phyloP scores from a whole-genome alignment of 2,113 vertebrate genomes.

The Astur gentilis region DNA sequence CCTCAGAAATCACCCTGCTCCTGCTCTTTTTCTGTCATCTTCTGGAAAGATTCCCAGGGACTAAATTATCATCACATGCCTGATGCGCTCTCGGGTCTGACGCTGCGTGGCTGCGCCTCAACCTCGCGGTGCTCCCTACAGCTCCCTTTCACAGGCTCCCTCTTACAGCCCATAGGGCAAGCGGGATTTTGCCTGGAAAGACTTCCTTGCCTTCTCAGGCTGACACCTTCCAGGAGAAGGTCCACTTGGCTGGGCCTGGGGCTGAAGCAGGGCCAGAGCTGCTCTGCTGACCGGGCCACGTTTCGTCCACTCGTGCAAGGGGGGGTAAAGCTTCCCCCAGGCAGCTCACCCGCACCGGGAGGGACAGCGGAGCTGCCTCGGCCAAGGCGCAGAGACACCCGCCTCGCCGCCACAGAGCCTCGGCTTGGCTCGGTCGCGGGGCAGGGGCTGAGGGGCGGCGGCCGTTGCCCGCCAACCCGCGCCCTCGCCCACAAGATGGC shows the following conservation, averaged over 20 bases:
- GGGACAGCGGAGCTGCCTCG: too few relatives aligned
- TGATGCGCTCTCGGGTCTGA: background rate
- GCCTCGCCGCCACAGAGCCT: too few relatives aligned
- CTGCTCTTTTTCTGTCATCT: background rate
- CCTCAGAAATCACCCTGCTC: background rate
- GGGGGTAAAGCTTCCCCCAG: too few relatives aligned
- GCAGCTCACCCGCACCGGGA: too few relatives aligned
- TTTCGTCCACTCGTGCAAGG: background rate
- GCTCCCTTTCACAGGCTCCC: background rate
- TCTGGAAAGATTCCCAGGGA: background rate
- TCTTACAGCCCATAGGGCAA: background rate
- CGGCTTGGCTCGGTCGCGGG: too few relatives aligned
- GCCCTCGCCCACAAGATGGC: too few relatives aligned
- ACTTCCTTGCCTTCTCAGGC: background rate
- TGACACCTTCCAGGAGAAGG: background rate
- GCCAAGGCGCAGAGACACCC: too few relatives aligned
- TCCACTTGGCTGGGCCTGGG: background rate
- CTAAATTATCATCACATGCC: background rate
- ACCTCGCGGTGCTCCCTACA: rapidly evolving
- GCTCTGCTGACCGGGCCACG: background rate
- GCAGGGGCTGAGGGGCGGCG: too few relatives aligned
- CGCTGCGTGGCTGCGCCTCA: background rate
- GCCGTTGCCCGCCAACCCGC: too few relatives aligned
- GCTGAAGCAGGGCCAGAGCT: background rate
- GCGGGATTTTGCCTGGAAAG: background rate